Conservation (phyloP, 2,113 vertebrate genomes). For the Chaetura pelagica region DNA sequence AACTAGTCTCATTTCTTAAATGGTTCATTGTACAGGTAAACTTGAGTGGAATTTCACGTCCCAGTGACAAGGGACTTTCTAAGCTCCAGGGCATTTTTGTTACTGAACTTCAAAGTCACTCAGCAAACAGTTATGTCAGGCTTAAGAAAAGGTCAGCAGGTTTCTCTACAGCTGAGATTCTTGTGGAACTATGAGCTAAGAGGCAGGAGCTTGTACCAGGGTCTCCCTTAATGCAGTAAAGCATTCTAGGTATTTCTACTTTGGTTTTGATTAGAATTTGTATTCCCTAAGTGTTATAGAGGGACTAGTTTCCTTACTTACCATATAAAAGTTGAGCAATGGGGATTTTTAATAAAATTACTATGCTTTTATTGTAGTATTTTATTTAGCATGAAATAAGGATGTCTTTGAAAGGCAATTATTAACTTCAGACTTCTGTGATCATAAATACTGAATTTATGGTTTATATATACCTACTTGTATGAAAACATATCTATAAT, state of each 20-base stretch:
- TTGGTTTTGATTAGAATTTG: neutral
- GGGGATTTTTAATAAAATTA: neutral
- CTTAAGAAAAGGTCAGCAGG: constrained; percentile 12
- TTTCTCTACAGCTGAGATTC: constrained; percentile 4
- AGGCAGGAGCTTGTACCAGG: neutral
- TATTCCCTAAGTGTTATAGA: neutral
- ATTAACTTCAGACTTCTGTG: neutral
- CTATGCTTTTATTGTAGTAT: neutral
- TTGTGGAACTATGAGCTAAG: neutral
- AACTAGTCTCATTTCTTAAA: neutral
- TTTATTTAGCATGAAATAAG: neutral
- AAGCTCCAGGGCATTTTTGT: neutral
- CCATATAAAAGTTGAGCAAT: neutral
- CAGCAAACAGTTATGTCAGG: neutral
- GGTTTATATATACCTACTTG: neutral
- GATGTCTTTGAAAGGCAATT: neutral
- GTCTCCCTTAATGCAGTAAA: neutral
- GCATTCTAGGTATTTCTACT: neutral
- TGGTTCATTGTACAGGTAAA: neutral
- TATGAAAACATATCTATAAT: neutral
- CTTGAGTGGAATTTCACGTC: neutral
- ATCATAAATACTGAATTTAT: neutral
- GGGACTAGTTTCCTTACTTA: neutral
- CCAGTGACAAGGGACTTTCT: neutral
- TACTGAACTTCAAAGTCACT: constrained; percentile 14